Evolutionary conservation across 2,113 vertebrate genomes (phyloP).

Genomic region (Tichodroma muraria): DNA sequence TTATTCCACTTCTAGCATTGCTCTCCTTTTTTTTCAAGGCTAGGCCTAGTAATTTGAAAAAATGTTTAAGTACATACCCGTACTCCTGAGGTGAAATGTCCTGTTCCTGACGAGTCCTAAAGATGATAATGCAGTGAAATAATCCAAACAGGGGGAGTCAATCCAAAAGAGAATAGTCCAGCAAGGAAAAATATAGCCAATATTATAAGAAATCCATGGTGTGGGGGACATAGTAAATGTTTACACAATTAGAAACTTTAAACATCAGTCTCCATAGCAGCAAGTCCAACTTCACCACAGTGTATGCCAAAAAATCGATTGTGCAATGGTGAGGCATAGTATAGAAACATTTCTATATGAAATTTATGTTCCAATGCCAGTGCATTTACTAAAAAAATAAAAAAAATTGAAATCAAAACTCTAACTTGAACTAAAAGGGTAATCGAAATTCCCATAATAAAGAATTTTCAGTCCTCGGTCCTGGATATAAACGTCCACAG

Average conservation of each 20-base stretch:
- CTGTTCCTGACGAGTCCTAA: slow-evolving; percentile 84
- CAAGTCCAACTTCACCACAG: slow-evolving; percentile 78
- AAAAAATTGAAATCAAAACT: slow-evolving; percentile 79
- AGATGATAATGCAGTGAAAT: slow-evolving; percentile 85
- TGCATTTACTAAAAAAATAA: slow-evolving; percentile 78
- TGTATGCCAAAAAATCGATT: slow-evolving; percentile 75
- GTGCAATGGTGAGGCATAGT: slow-evolving; percentile 80
- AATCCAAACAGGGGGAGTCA: slow-evolving; percentile 84
- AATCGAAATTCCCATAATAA: slow-evolving; percentile 66
- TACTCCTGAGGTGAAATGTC: slow-evolving; percentile 84
- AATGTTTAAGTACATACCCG: slow-evolving; percentile 80
- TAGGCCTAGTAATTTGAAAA: slow-evolving; percentile 72
- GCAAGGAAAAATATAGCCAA: slow-evolving; percentile 84
- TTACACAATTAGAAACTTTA: slow-evolving; percentile 82
- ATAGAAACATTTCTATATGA: slow-evolving; percentile 74
- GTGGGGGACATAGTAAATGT: slow-evolving; percentile 81
- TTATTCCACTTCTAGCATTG: slow-evolving; percentile 14
- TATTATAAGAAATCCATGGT: slow-evolving; percentile 82
- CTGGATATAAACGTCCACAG: slow-evolving; percentile 59
- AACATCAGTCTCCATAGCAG: slow-evolving; percentile 79
- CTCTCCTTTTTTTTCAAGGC: slow-evolving; percentile 39
- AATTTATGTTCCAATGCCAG: slow-evolving; percentile 80
- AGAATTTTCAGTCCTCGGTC: slow-evolving; percentile 66
- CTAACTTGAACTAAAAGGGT: slow-evolving; percentile 73
- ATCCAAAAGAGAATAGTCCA: slow-evolving; percentile 84